Percentiles rank a stretch among this genome's conserved stretches.
phyloP scores from a whole-genome alignment of 2,888 invertebrate genomes.

The Chesias legatella region DNA sequence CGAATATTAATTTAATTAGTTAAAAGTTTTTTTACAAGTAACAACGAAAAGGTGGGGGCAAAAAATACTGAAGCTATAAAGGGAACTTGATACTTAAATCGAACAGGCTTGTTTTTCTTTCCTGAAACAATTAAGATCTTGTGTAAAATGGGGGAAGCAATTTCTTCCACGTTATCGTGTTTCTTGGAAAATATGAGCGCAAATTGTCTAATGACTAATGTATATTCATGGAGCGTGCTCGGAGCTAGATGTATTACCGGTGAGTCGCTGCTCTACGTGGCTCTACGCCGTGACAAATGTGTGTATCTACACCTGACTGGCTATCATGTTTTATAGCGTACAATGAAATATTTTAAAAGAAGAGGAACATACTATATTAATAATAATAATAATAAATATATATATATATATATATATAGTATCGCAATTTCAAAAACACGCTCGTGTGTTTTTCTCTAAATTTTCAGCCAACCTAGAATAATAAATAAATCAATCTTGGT shows the following conservation, averaged over 20 bases:
- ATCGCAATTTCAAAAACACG: too few species aligned
- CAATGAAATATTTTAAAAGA: neutral
- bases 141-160: slow-evolving; percentile 23
- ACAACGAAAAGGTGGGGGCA: slow-evolving; percentile 52
- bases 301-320: slow-evolving; percentile 4
- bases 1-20: slow-evolving; percentile 73
- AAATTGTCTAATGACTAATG: slow-evolving; percentile 47
- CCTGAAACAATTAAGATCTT: slow-evolving; percentile 42
- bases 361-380: too few species aligned
- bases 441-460: too few species aligned
- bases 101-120: slow-evolving; percentile 41
- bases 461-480: too few species aligned
- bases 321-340: neutral
- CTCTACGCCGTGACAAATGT: slow-evolving; percentile 14
- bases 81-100: slow-evolving; percentile 47
- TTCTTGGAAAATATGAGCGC: slow-evolving; percentile 37
- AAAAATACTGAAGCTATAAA: slow-evolving; percentile 44
- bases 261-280: neutral
- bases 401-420: too few species aligned
- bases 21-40: slow-evolving; percentile 65
- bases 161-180: slow-evolving; percentile 32
- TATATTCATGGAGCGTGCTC: slow-evolving; percentile 40
- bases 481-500: too few species aligned
- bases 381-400: too few species aligned
- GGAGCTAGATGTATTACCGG: slow-evolving; percentile 17